Base-by-base conservation (phyloP, 1,140 invertebrate genomes). In the Pararge aegeria region DNA sequence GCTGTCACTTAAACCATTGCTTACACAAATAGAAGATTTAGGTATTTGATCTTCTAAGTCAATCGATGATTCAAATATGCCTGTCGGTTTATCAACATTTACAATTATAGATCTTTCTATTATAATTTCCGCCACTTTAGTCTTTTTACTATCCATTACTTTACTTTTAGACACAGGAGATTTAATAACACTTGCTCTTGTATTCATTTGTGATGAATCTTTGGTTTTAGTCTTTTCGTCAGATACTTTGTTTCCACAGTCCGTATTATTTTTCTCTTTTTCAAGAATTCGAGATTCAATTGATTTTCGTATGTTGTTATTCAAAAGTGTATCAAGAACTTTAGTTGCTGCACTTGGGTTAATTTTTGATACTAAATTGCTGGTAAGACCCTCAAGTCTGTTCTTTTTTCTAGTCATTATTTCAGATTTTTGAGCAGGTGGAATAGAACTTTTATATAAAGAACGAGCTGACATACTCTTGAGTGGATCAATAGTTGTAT, bases 21-120 rank as follows among this genome's bases (percentile, higher is more conserved):
- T 80, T 7, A 87, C 71, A 61, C 87, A 82, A 55, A 90, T 90
- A 24, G 91, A 92, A 6, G 91, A 88, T 50, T 92, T 90, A 2
- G 92, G 92, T 61, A 93, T 92, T 78, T 93, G 92, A 57, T 93
- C 90, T 84, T 93, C 92, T 50, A 93, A 79, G 73, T 93, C 92
- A 24, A 93, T 80, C 5, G 92, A 93, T 0, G 92, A 91, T 66
- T 93, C 92, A 78, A 93, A 93, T 63, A 93, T 92, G 12, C 93
- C 93, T 0, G 93, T 93, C 0, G 92, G 92, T 60, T 91, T 90
- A 61, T 91, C 89, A 1, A 85, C 76, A 72, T 90, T 89, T 0
- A 90, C 80, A 7, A 90, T 80, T 40, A 87, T 49, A 9, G 75
- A 70, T 52, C 76, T 74, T 60, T 87, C 87, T 15, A 79, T 64